phyloP scores from a whole-genome alignment of 2,113 vertebrate species.

The Leptodactylus fuscus region DNA sequence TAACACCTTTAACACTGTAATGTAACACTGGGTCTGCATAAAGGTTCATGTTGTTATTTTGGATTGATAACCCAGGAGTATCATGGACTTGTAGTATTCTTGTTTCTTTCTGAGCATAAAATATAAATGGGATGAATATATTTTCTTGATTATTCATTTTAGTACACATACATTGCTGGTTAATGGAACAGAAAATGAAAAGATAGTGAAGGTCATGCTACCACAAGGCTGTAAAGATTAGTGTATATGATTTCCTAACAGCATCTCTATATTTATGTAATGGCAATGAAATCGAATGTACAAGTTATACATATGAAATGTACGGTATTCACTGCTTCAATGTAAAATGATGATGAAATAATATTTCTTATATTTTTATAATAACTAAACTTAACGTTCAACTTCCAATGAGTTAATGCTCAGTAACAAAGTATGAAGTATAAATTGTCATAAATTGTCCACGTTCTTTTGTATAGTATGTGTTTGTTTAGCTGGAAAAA shows the following conservation, averaged over 20 bases:
- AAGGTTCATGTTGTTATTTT: constrained; percentile 33
- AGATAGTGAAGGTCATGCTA: constrained; percentile 49
- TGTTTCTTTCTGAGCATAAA: constrained; percentile 9
- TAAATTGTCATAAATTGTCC: too few species aligned
- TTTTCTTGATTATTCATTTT: constrained; percentile 53
- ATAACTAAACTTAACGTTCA: too few species aligned
- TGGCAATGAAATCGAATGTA: constrained; percentile 24
- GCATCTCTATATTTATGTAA: constrained; percentile 35
- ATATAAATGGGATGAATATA: constrained; percentile 38
- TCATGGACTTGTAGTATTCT: constrained; percentile 20
- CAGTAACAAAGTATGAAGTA: too few species aligned
- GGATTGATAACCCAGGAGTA: constrained; percentile 37
- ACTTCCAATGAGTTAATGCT: too few species aligned
- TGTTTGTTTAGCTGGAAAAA: too few species aligned
- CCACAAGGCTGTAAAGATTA: constrained; percentile 39
- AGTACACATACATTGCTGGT: constrained; percentile 42
- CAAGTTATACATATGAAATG: too few species aligned
- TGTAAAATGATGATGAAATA: constrained; percentile 26
- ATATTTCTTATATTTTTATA: too few species aligned
- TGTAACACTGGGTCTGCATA: neutral
- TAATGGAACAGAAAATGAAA: constrained; percentile 59
- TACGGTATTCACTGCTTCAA: constrained; percentile 10
- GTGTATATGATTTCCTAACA: constrained; percentile 39
- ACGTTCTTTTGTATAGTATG: too few species aligned
- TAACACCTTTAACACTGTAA: too few species aligned